Evolutionary conservation across 2,888 invertebrate species (phyloP), one percentile per base, ranked within the genome.

Genomic region (Drosophila prolongata): DNA sequence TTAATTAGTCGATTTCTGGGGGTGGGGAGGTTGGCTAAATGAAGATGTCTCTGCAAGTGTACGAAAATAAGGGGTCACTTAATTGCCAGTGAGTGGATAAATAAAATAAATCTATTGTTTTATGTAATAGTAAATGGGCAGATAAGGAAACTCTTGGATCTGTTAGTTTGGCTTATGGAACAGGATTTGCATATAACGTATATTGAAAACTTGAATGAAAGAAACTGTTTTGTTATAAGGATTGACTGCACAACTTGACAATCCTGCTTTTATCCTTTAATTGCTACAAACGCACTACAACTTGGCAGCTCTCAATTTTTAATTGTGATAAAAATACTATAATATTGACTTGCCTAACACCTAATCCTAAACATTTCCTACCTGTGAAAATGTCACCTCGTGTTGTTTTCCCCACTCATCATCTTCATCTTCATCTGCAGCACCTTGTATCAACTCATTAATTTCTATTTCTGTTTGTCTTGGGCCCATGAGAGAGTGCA

Each of bases 391-490:
- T 13, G 8, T 43, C 10, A 6, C 10, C 44, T 54, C 11, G 13
- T 46, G 11, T 43, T 24, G 43, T 14, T 40, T 34, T 19, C 19
- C 24, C 10, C 49, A 6, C 47, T 62, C 47, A n/a, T 44, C 54
- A 44, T 38, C 40, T 10, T 24, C 55, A 34, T n/a, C 44, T 35
- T 27, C 27, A 37, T 16, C 47, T 30, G 35, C 43, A 38, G 61
- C 71, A 52, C 62, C 79, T 80, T 87, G 61, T 84, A 83, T 83
- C 83, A 83, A 83, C 87, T 83, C 83, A 83, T 87, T 83, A 87
- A 83, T 83, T 83, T 83, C 83, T 83, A 83, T 83, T 83, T 83
- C 84, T 83, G 83, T 83, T 84, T 81, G 79, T 85, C 77, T 74
- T 77, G 68, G 68, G 79, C 73, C 34, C 46, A 8, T 8, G 27